Evolutionary conservation across 2,888 invertebrate genomes (phyloP), one percentile per base, ranked within the genome.

Genomic region (Nemoura dubitans): DNA sequence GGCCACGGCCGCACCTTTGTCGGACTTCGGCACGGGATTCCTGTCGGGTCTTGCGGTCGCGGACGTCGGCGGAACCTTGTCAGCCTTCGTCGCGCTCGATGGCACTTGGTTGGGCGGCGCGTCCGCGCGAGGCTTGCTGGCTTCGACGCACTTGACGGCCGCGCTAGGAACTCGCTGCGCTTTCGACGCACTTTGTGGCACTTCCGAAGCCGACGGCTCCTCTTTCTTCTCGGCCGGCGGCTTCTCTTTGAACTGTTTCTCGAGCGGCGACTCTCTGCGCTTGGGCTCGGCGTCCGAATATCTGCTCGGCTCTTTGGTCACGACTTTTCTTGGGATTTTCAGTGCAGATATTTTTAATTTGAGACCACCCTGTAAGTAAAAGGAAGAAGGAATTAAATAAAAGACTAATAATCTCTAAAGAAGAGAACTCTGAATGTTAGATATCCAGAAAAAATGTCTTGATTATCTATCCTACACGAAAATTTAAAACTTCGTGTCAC

Each of bases 271-370:
- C 21, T 59, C 59, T 10, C 78, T 29, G 42, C 86, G 43, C 42
- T 76, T 26, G 29, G 25, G 25, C 36, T 81, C 43, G 30, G 25
- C 28, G 28, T 21, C 87, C 87, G 85, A 87, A 27, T 77, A 26
- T 21, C 59, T 21, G 59, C 59, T 59, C 21, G 59, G n/a, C 7
- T 83, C 83, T 42, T 83, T 83, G 42, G 83, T n/a, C 5, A 36
- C 42, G 16, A 25, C 26, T 36, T 83, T 83, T n/a, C 36, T 83
- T 26, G 43, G 43, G 86, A 92, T 91, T 90, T 92, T 92, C 90
- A 92, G 91, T 86, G 92, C 92, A 88, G 91, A 90, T 86, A 93
- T 92, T 89, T 92, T 93, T 87, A 93, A 89, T 89, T 92, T 93
- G 76, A 93, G 90, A 78, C 92, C 92, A 87, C 92, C 93, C 92